Evolutionary conservation across 1,140 invertebrate species (phyloP), one percentile per base, ranked within the genome.

Genomic region (Drosophila lini): DNA sequence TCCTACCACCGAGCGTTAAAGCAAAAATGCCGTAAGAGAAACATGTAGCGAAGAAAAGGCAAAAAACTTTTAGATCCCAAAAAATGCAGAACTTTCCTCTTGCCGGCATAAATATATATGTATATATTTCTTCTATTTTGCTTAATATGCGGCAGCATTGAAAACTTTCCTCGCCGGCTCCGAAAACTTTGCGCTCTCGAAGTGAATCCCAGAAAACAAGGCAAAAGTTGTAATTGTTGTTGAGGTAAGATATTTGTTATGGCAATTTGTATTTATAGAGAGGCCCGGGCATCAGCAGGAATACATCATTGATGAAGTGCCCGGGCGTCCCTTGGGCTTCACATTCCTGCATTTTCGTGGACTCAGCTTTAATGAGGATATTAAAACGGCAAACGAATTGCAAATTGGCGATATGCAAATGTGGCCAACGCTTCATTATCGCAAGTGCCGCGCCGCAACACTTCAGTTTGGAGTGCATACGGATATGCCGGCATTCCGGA

Each of bases 81-180:
- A 82, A 78, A 78, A 55, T 71, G 63, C 71, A 69, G 56, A 86
- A 64, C 48, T 71, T 68, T 84, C 48, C 41, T 52, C 63, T 78
- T 41, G 10, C 50, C 16, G 32, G 56, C 47, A 69, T 69, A 74
- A 56, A 79, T 70, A 74, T 68, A 52, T 32, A 31, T 36, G 40
- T 53, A 59, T 74, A 59, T 41, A 68, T 50, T 58, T 47, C 50
- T 64, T 56, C 22, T 71, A 60, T 67, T 88, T 89, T 80, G 68
- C 67, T 82, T 89, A 86, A 86, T 86, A 86, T 86, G 84, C 84
- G 80, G 83, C 77, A 67, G 69, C 80, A 88, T 80, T 84, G 84
- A 78, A 89, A 89, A 88, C 80, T 84, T 86, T 79, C 45, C 52
- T 56, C 57, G 59, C 48, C 64, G 59, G 16, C 64, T 78, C 41